A percentile compares a stretch with the other conserved stretches of the same genome.
These are phyloP conservation scores for Balaeniceps rex DNA, from an alignment of 2,113 vertebrate genomes.

Conservation along the genomic window DNA sequence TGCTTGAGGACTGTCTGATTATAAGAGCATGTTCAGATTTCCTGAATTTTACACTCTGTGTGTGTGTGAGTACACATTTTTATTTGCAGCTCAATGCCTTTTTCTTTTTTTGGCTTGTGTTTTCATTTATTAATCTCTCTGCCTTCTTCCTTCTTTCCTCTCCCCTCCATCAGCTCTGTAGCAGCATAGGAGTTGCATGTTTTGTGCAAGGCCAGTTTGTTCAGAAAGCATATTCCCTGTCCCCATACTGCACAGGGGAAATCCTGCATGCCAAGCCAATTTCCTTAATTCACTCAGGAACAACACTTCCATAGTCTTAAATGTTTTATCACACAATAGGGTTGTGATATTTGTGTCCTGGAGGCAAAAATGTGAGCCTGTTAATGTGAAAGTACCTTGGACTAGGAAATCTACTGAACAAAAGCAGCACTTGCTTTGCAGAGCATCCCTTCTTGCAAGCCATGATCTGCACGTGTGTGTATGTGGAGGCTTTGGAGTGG, in stretches of 20 bases:
- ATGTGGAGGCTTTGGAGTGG: not conserved
- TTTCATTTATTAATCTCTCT: not conserved
- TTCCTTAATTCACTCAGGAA: not conserved
- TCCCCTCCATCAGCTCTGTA: not conserved
- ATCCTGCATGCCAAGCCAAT: not conserved
- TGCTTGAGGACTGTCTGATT: not conserved
- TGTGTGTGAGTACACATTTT: not conserved
- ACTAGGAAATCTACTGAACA: not conserved
- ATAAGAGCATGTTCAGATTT: not conserved
- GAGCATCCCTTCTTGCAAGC: not conserved
- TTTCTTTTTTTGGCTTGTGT: not conserved
- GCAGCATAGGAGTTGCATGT: not conserved
- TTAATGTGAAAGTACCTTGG: not conserved
- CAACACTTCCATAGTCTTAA: not conserved
- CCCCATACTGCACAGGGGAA: not conserved
- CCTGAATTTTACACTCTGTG: not conserved
- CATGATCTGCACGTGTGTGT: accelerated
- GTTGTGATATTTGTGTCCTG: not conserved
- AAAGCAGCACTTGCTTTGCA: not conserved
- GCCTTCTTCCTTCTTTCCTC: not conserved
- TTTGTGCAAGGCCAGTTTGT: not conserved
- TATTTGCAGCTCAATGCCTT: not conserved
- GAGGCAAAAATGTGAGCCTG: not conserved
- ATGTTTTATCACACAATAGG: not conserved
- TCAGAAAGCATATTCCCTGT: not conserved